phyloP scores from a whole-genome alignment of 92 coral and sea anemone genomes.

The Palythoa caribaeorum region DNA sequence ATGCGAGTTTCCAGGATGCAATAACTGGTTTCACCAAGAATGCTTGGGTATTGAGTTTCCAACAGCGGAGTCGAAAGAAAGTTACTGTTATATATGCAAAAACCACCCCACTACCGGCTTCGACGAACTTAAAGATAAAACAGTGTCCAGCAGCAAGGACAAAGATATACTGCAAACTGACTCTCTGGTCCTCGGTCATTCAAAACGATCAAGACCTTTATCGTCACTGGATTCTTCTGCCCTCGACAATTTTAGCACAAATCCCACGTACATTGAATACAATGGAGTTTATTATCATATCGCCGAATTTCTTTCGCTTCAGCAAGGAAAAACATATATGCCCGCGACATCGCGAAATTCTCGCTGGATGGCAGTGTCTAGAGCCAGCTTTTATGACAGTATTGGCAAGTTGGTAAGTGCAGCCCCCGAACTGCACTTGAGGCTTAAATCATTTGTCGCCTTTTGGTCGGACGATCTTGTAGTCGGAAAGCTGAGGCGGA shows the following conservation, averaged over 20 bases:
- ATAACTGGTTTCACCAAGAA: conserved; percentile 59
- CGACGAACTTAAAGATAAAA: not conserved
- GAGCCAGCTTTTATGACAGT: conserved; percentile 45
- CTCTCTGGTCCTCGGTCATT: not conserved
- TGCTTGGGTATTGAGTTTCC: conserved; percentile 49
- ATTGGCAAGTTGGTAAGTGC: conserved; percentile 24
- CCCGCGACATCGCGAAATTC: conserved; percentile 41
- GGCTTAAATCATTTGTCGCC: not conserved
- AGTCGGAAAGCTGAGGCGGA: not conserved
- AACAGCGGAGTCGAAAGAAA: conserved; percentile 36
- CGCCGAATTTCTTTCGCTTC: conserved; percentile 42
- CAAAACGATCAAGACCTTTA: not conserved
- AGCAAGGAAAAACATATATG: conserved; percentile 48
- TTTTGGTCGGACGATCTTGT: not conserved
- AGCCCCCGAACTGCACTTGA: not conserved
- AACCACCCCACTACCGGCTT: conserved; percentile 34
- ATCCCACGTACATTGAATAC: conserved; percentile 42
- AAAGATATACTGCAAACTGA: not conserved
- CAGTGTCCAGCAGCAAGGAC: not conserved
- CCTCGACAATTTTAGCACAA: not conserved
- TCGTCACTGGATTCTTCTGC: not conserved
- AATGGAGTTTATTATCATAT: conserved; percentile 48
- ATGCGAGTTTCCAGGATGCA: conserved; percentile 54
- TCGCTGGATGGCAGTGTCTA: conserved; percentile 55
- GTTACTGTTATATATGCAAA: conserved; percentile 54